phyloP scores from a whole-genome alignment of 2,113 vertebrate species.

The Trematocara marginatum region DNA sequence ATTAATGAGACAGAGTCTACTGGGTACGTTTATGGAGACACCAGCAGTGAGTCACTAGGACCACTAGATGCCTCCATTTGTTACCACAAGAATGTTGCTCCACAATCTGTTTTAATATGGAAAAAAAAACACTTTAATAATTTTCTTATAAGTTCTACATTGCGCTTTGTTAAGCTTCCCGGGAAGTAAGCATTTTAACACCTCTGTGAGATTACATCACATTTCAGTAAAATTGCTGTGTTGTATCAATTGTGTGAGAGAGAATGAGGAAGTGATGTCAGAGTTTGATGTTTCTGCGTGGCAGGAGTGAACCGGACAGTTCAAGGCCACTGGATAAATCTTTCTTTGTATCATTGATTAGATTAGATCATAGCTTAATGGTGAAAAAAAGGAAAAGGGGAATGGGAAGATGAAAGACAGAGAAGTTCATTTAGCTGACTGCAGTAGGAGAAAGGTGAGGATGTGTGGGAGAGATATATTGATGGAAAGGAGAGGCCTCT shows the following conservation, averaged over 20 bases:
- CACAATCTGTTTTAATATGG: not conserved
- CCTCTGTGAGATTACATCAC: not conserved
- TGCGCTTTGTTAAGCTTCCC: not conserved
- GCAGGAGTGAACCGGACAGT: not conserved
- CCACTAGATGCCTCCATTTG: conserved; percentile 54
- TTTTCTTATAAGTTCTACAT: not conserved
- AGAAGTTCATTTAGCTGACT: conserved; percentile 34
- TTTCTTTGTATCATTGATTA: conserved; percentile 25
- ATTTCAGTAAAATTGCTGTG: not conserved
- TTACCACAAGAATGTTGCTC: not conserved
- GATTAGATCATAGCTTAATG: not conserved
- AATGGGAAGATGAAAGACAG: not conserved
- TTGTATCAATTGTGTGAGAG: not conserved
- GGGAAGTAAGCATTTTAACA: not conserved
- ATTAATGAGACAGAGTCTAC: not conserved
- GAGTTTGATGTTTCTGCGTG: not conserved
- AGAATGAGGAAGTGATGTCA: conserved; percentile 21
- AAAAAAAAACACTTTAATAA: not conserved
- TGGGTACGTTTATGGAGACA: not conserved
- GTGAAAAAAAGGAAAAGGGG: not conserved
- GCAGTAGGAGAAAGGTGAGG: not conserved
- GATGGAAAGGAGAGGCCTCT: conserved; percentile 2
- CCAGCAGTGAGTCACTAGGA: not conserved
- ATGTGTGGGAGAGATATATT: conserved; percentile 24
- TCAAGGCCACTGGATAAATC: conserved; percentile 15